Conservation (phyloP, 2,797 vertebrate genomes). For the Xiphorhynchus erythropygius region DNA sequence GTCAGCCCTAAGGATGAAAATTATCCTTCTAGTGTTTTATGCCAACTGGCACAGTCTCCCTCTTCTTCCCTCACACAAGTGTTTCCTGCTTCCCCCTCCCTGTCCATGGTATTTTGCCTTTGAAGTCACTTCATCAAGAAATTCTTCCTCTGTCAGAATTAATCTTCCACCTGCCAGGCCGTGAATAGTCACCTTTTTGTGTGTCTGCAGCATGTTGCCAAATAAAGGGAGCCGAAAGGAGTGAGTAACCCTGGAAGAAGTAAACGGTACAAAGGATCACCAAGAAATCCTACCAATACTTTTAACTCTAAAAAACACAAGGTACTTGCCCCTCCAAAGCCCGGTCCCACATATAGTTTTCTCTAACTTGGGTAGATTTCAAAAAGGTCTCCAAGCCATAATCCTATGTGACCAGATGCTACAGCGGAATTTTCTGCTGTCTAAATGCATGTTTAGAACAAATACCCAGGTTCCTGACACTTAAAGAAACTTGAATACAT, state of each 20-base stretch:
- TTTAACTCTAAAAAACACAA: neutral
- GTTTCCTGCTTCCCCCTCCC: conserved; percentile 11
- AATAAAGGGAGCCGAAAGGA: conserved; percentile 14
- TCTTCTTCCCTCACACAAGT: conserved; percentile 29
- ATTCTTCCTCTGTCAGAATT: conserved; percentile 59
- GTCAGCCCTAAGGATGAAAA: conserved; percentile 21
- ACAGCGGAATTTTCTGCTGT: neutral
- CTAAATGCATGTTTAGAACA: neutral
- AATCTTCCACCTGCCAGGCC: conserved; percentile 62
- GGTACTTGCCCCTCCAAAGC: neutral
- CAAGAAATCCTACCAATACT: neutral
- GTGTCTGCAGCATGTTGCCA: conserved; percentile 8
- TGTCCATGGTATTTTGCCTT: conserved; percentile 45
- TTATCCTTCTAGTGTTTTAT: conserved; percentile 5
- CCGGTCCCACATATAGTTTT: neutral
- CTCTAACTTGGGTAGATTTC: neutral
- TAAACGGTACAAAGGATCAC: neutral
- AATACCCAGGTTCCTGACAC: neutral
- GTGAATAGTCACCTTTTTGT: conserved; percentile 61
- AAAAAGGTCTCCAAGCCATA: neutral
- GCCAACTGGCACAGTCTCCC: conserved; percentile 48
- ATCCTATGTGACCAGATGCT: neutral
- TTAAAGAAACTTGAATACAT: neutral
- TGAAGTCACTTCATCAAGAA: conserved; percentile 66
- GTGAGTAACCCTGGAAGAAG: neutral